Evolutionary conservation across 2,888 invertebrate species (phyloP), one percentile per base, ranked within the genome.

Genomic region (Spatulosminthurus flaviceps): DNA sequence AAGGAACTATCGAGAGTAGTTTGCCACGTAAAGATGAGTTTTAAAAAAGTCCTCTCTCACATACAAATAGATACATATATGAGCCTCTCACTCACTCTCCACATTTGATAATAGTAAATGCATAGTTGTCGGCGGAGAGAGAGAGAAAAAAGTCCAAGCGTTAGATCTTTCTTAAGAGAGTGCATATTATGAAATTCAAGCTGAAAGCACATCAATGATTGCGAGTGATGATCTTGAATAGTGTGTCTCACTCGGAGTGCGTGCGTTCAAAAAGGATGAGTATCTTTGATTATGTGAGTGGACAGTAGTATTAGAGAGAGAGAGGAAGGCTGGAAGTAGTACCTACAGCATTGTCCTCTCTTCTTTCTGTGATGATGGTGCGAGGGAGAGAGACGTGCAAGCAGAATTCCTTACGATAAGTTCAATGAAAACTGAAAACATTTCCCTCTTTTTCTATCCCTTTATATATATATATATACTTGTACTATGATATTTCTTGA

Each of bases 371-470:
- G 16, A 51, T 51, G 16, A 2, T 51, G 5, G 51, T 51, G 16
- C 2, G 51, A 19, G 5, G 51, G 51, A 51, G 51, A 19, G 51
- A 19, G 51, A 51, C 5, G 51, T 4, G 9, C 4, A 34, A 4
- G 9, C 51, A 19, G 41, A 51, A 51, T 51, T 51, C 51, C 51
- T 51, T 51, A 51, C 51, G 51, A 51, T 51, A n/a, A 51, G 51
- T 51, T 51, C 51, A 51, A 51, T 51, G 51, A 51, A 51, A 51
- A 51, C 51, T 51, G 51, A 51, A 51, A 51, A 51, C 51, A 51
- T 51, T 19, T 51, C 51, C 2, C 51, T 51, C 51, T 19, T 16
- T 51, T 19, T n/a, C n/a, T 51, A 4, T n/a, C 19, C n/a, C 16
- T 51, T 16, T 11, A 5, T 51, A 4, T 51, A 19, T 51, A 13